Base-by-base conservation (phyloP, 2,888 invertebrate genomes). In the Diplolepis rosae region DNA sequence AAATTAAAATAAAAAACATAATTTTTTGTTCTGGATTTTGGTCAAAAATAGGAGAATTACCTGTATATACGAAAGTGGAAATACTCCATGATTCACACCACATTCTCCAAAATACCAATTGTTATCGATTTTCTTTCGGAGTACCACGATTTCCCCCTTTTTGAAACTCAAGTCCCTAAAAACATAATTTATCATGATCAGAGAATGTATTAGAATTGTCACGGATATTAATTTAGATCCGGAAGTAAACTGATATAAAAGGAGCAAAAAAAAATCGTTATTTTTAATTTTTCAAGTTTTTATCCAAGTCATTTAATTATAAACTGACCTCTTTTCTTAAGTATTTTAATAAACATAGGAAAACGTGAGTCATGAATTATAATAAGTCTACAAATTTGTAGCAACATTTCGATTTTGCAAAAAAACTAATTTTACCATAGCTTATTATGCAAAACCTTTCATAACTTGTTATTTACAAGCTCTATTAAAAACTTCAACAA, bases 21-120 rank as follows among this genome's bases (percentile, higher is more conserved):
- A 13, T 66, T 24, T 56, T 32, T 45, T 9, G 15, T 54, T 52
- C 39, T 13, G 11, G 2, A 18, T 9, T 48, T 48, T 3, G 11
- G 11, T 48, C 22, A 4, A 22, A 22, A 48, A 22, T 15, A 6
- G 1, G 22, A 28, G 32, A 54, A 39, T 56, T 81, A 94, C 94
- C 92, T 95, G 95, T 24, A 96, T 94, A 89, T 95, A 96, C 75
- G 94, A 94, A 72, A 95, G 91, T 15, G 96, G 96, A 87, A 96
- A 96, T 80, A 95, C 93, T 66, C 96, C 96, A 81, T 92, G 93
- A 83, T 93, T 92, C 51, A 94, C 94, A 66, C 93, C 93, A 80
- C 93, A 92, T 88, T 96, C 96, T 9, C 96, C 96, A 79, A 95
- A 93, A 88, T 93, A 96, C 96, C 96, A 96, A 87, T 96, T 95